A percentile compares a stretch with the other conserved stretches of the same genome.
phyloP scores from a whole-genome alignment of 2,113 vertebrate species.

The Ailurus styani region DNA sequence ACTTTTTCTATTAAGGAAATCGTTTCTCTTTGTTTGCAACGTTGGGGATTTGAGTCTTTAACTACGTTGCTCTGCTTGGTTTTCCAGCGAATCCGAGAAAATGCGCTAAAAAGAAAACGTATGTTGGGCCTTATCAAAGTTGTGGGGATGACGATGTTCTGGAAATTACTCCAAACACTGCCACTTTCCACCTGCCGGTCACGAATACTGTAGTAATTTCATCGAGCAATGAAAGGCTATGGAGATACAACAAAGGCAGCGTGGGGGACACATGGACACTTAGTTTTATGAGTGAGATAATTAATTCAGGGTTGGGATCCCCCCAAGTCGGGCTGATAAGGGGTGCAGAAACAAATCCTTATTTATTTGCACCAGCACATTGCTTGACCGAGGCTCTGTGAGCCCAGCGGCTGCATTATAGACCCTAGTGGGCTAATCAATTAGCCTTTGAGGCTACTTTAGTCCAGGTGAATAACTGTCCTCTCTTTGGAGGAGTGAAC shows the following conservation, averaged over 20 bases:
- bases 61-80: neutral
- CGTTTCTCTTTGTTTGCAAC: slow-evolving; percentile 36
- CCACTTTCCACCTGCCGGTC: neutral
- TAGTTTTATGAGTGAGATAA: neutral
- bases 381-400: neutral
- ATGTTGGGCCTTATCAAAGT: neutral
- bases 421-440: neutral
- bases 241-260: neutral
- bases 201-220: neutral
- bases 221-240: neutral
- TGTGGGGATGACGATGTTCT: neutral
- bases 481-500: neutral
- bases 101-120: neutral
- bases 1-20: slow-evolving; percentile 25
- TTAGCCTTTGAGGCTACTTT: neutral
- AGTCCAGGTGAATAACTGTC: neutral
- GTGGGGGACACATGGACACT: neutral
- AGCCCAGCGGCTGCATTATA: neutral
- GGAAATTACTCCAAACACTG: slow-evolving; percentile 5
- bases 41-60: neutral
- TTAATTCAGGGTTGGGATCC: neutral
- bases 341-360: neutral
- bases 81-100: neutral
- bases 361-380: neutral
- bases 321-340: neutral